Evolutionary conservation across 2,797 vertebrate species (phyloP).

Genomic region (Staurois parvus): DNA sequence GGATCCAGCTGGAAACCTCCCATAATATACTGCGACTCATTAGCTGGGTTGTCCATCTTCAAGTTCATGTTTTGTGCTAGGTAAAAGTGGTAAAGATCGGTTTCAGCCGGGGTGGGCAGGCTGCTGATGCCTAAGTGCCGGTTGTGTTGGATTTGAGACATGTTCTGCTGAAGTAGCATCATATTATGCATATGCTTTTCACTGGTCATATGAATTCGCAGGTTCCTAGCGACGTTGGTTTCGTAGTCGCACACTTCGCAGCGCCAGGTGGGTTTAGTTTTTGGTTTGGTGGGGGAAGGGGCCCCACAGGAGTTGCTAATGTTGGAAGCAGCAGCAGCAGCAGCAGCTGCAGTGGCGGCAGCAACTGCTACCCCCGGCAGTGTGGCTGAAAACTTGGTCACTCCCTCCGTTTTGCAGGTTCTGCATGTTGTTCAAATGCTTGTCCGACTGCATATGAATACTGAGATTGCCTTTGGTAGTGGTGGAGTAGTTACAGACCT

Average conservation of each 20-base stretch:
- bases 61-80: conserved; percentile 96
- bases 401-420: conserved; percentile 96
- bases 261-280: conserved; percentile 98
- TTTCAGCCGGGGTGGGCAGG: conserved; percentile 93
- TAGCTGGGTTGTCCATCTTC: conserved; percentile 89
- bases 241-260: conserved; percentile 99
- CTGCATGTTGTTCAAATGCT: conserved; percentile 99
- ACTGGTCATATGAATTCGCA: conserved; percentile 99
- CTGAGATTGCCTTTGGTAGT: conserved; percentile 99
- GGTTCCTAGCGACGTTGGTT: conserved; percentile 97
- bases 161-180: conserved; percentile 98
- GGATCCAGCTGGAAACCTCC: conserved; percentile 95
- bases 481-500: conserved; percentile 99
- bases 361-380: conserved; percentile 84
- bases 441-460: conserved; percentile 99
- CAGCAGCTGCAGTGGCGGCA: conserved; percentile 78
- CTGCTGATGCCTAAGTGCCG: conserved; percentile 89
- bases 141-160: conserved; percentile 94
- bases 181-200: conserved; percentile 99
- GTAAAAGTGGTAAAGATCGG: conserved; percentile 99
- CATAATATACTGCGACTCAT: conserved; percentile 93
- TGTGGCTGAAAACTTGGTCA: conserved; percentile 95
- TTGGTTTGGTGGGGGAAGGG: conserved; percentile 97
- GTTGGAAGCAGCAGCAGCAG: conserved; percentile 83
- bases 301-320: conserved; percentile 89